phyloP scores from a whole-genome alignment of 2,797 vertebrate species.

The Anisognathus igniventris region DNA sequence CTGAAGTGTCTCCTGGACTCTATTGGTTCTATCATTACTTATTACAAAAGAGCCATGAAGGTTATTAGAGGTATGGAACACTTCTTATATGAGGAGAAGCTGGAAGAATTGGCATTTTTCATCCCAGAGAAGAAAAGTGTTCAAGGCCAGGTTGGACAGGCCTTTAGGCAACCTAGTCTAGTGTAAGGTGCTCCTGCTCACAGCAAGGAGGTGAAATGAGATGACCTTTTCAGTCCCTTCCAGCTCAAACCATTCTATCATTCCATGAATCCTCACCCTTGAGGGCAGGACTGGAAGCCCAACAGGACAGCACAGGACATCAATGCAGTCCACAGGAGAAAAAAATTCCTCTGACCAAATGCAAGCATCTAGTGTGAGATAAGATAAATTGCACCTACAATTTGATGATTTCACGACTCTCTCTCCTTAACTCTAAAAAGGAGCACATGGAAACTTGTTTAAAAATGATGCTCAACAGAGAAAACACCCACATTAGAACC shows the following conservation, averaged over 20 bases:
- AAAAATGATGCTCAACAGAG: not conserved
- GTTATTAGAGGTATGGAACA: too few relatives aligned
- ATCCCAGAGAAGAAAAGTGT: not conserved
- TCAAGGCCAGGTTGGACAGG: too few relatives aligned
- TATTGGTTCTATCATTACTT: rapidly evolving
- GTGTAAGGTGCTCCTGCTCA: not conserved
- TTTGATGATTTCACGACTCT: not conserved
- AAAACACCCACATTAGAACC: not conserved
- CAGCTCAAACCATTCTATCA: not conserved
- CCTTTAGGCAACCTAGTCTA: not conserved
- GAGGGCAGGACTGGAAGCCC: not conserved
- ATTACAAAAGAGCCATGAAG: not conserved
- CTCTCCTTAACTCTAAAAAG: not conserved
- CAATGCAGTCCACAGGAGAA: rapidly evolving
- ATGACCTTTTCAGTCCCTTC: not conserved
- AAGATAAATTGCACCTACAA: not conserved
- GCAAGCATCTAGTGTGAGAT: not conserved
- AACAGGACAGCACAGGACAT: not conserved
- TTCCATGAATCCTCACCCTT: not conserved
- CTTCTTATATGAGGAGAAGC: not conserved
- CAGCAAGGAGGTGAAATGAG: not conserved
- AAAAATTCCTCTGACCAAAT: not conserved
- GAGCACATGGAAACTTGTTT: not conserved
- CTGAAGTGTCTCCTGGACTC: not conserved
- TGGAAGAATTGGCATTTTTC: not conserved